Evolutionary conservation across 2,113 vertebrate species (phyloP).

Genomic region (Gymnarchus niloticus): DNA sequence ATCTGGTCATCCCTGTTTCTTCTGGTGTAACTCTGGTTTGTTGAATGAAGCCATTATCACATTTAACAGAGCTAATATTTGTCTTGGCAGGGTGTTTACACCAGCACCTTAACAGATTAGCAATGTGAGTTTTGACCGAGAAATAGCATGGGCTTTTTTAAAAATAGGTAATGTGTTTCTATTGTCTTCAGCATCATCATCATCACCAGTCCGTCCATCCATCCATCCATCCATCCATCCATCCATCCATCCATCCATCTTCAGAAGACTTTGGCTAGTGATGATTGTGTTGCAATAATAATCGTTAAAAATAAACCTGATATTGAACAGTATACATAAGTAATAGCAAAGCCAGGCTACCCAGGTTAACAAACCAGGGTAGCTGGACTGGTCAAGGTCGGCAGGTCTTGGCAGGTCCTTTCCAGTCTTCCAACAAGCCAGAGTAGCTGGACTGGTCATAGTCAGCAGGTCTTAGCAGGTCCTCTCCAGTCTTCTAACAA

Average conservation of each 20-base stretch:
- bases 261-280: neutral
- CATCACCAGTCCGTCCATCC: too few species aligned
- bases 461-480: too few species aligned
- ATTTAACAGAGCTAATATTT: slow-evolving; percentile 38
- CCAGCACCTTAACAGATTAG: neutral
- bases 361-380: neutral
- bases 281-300: neutral
- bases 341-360: neutral
- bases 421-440: too few species aligned
- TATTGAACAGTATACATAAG: neutral
- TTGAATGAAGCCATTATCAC: slow-evolving; percentile 51
- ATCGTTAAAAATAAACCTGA: neutral
- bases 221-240: too few species aligned
- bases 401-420: neutral
- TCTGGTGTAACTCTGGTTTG: slow-evolving; percentile 20
- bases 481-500: too few species aligned
- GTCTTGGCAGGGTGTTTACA: neutral
- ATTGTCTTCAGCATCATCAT: too few species aligned
- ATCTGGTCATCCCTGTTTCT: slow-evolving; percentile 58
- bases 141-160: too few species aligned
- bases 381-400: too few species aligned
- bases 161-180: neutral
- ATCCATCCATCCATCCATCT: too few species aligned
- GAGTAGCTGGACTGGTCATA: too few species aligned
- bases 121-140: neutral